Evolutionary conservation across 2,888 invertebrate species (phyloP).

Genomic region (Hydropsyche betteni): DNA sequence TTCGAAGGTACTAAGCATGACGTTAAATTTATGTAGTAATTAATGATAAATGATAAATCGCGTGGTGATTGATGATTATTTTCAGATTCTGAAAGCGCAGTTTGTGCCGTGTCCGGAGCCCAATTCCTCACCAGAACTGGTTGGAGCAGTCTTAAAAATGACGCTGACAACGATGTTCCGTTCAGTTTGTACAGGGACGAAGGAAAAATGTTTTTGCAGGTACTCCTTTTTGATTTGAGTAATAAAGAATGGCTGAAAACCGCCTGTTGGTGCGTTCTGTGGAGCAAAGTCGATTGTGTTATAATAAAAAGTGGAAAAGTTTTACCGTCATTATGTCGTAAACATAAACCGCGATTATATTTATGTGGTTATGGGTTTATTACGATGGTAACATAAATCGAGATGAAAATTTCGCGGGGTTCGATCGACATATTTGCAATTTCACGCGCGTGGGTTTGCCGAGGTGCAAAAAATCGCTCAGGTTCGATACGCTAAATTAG

Average conservation of each 20-base stretch:
- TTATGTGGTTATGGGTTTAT: too few species aligned
- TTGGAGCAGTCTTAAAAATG: constrained; percentile 82
- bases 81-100: constrained; percentile 77
- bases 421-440: too few species aligned
- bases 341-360: too few species aligned
- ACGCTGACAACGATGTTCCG: constrained; percentile 78
- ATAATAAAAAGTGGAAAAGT: too few species aligned
- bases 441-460: too few species aligned
- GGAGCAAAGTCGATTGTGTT: neutral
- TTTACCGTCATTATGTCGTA: too few species aligned
- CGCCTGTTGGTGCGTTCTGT: neutral
- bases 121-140: constrained; percentile 81
- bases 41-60: neutral
- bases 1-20: constrained; percentile 71
- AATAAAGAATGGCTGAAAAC: neutral
- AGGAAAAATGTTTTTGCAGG: constrained; percentile 79
- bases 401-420: too few species aligned
- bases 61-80: neutral
- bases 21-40: too few species aligned
- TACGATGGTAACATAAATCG: too few species aligned
- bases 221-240: constrained; percentile 54
- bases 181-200: constrained; percentile 83
- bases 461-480: neutral
- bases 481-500: neutral
- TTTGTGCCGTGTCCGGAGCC: constrained; percentile 86